These are phyloP conservation scores for Zaprionus africanus DNA, from an alignment of 1,140 invertebrate genomes.

Conservation along the genomic window DNA sequence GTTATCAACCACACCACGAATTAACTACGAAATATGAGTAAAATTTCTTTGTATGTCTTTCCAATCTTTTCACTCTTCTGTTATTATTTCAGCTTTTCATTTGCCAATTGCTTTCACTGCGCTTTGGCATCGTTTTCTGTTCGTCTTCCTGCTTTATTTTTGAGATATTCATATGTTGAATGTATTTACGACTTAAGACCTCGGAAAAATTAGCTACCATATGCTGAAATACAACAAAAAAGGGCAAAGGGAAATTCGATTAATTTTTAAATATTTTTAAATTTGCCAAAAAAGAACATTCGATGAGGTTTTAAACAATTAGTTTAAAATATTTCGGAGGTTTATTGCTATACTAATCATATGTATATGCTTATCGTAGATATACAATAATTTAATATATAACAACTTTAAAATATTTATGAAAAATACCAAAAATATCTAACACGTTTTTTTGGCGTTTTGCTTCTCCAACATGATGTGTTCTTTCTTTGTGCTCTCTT, in stretches of 20 bases:
- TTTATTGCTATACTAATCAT: constrained; percentile 3
- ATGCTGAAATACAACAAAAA: not conserved
- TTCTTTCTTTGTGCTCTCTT: constrained; percentile 48
- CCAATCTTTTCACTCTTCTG: constrained; percentile 6
- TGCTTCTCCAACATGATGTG: constrained; percentile 55
- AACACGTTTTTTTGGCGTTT: constrained; percentile 48
- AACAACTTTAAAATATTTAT: constrained; percentile 30
- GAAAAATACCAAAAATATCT: constrained; percentile 35
- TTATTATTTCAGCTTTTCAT: constrained; percentile 14
- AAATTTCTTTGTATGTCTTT: constrained; percentile 17
- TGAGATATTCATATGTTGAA: no score
- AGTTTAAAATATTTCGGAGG: not conserved
- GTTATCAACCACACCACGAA: constrained; percentile 70
- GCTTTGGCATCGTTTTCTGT: constrained; percentile 27
- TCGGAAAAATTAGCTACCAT: not conserved
- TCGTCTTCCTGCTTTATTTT: not conserved
- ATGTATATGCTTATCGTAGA: constrained; percentile 18
- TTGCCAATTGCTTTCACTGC: constrained; percentile 36
- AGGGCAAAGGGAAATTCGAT: not conserved
- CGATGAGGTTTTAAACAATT: not conserved
- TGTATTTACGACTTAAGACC: not conserved
- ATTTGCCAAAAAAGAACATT: not conserved
- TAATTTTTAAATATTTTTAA: not conserved
- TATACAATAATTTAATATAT: constrained; percentile 29
- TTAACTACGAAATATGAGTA: constrained; percentile 59